Conservation (phyloP, 2,797 vertebrate species). For the Pseudochaenichthys georgianus region DNA sequence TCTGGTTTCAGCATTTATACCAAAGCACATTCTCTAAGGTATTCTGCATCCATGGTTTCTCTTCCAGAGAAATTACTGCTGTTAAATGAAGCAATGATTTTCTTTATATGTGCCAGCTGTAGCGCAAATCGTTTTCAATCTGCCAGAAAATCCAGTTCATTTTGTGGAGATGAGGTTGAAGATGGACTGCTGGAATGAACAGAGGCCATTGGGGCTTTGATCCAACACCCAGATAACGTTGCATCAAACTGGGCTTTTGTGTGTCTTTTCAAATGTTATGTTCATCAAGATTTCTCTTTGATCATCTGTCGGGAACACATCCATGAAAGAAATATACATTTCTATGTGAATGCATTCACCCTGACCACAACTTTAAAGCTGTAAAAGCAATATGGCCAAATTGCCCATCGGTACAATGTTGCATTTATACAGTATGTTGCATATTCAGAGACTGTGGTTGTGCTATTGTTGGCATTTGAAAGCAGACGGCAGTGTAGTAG, state of each 20-base stretch:
- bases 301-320: slow-evolving; percentile 25
- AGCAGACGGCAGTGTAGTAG: neutral
- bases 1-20: slow-evolving; percentile 64
- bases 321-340: neutral
- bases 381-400: neutral
- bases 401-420: neutral
- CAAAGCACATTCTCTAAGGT: slow-evolving; percentile 70
- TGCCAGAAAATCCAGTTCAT: slow-evolving; percentile 70
- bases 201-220: slow-evolving; percentile 52
- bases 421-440: neutral
- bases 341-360: neutral
- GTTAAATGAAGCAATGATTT: slow-evolving; percentile 81
- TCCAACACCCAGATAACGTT: slow-evolving; percentile 51
- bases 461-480: neutral
- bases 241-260: slow-evolving; percentile 44
- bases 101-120: slow-evolving; percentile 77
- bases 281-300: slow-evolving; percentile 42
- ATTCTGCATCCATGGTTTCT: slow-evolving; percentile 66
- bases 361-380: neutral
- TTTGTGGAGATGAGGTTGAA: slow-evolving; percentile 64
- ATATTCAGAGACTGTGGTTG: neutral
- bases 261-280: slow-evolving; percentile 16
- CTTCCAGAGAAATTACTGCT: slow-evolving; percentile 75
- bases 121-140: slow-evolving; percentile 75
- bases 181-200: slow-evolving; percentile 45